These are phyloP conservation scores for Aphyosemion australe DNA, from an alignment of 2,113 vertebrate species.

Conservation along the genomic window DNA sequence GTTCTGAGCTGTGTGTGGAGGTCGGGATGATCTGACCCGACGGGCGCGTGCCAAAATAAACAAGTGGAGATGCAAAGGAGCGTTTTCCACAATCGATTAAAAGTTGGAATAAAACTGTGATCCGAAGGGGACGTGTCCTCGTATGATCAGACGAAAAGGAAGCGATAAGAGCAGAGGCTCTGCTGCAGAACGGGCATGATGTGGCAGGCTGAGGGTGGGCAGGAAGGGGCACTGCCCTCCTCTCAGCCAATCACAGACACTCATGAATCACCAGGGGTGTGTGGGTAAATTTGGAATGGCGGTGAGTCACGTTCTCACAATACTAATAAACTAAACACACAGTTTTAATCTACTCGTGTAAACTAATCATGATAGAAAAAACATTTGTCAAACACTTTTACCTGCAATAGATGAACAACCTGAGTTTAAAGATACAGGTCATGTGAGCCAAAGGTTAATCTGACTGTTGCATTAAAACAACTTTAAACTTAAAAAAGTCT, in stretches of 20 bases:
- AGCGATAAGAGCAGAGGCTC: neutral
- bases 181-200: neutral
- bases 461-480: too few relatives aligned
- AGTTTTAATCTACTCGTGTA: too few relatives aligned
- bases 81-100: neutral
- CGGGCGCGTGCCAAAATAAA: slow-evolving; percentile 11
- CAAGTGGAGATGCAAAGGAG: neutral
- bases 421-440: too few relatives aligned
- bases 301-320: too few relatives aligned
- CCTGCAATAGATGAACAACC: too few relatives aligned
- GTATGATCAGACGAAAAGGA: neutral
- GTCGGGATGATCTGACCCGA: slow-evolving; percentile 20
- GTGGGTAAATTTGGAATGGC: too few relatives aligned
- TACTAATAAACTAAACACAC: too few relatives aligned
- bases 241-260: slow-evolving; percentile 65
- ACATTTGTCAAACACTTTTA: too few relatives aligned
- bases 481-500: too few relatives aligned
- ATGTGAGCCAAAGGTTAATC: too few relatives aligned
- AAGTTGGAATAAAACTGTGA: neutral
- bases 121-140: neutral
- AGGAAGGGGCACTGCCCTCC: slow-evolving; percentile 55
- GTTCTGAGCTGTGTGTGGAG: neutral
- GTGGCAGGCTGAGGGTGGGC: slow-evolving; percentile 34
- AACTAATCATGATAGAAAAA: too few relatives aligned
- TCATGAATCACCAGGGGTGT: neutral